A percentile compares a stretch with the other conserved stretches of the same genome.
phyloP scores from a whole-genome alignment of 2,113 vertebrate species.

The Chiloscyllium plagiosum region DNA sequence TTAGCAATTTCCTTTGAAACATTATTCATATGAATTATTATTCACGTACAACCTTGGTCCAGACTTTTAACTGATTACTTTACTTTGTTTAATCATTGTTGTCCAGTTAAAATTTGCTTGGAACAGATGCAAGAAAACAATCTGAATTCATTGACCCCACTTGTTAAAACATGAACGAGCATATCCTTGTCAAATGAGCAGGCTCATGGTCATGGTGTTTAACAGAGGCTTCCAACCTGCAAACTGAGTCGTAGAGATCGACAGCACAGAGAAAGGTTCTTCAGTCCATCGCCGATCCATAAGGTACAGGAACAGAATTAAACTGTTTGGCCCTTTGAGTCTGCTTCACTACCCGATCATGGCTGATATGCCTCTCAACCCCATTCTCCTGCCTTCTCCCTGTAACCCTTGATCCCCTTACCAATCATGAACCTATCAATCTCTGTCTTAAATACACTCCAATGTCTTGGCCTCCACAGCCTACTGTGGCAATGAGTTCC shows the following conservation, averaged over 20 bases:
- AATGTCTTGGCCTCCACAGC: too few relatives aligned
- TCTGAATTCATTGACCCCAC: neutral
- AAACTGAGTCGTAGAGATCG: neutral
- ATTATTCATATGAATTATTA: neutral
- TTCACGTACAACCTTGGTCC: neutral
- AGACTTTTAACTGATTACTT: neutral
- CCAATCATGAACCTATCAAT: too few relatives aligned
- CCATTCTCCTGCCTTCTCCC: too few relatives aligned
- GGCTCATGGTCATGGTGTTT: neutral
- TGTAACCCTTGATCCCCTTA: too few relatives aligned
- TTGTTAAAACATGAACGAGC: neutral
- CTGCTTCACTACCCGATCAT: too few relatives aligned
- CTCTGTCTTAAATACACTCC: too few relatives aligned
- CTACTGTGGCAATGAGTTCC: too few relatives aligned
- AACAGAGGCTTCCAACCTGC: neutral
- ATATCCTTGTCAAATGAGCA: neutral
- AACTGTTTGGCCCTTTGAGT: too few relatives aligned
- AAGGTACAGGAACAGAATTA: too few relatives aligned
- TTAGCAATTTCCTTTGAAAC: slow-evolving; percentile 11
- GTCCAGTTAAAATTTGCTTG: neutral
- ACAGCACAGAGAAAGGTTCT: too few relatives aligned
- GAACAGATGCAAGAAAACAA: neutral
- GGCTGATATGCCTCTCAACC: too few relatives aligned
- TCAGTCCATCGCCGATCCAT: too few relatives aligned
- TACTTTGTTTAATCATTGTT: neutral